Percentiles rank a stretch among this genome's conserved stretches.
Conservation (phyloP, 2,113 vertebrate genomes). For the Peromyscus californicus region DNA sequence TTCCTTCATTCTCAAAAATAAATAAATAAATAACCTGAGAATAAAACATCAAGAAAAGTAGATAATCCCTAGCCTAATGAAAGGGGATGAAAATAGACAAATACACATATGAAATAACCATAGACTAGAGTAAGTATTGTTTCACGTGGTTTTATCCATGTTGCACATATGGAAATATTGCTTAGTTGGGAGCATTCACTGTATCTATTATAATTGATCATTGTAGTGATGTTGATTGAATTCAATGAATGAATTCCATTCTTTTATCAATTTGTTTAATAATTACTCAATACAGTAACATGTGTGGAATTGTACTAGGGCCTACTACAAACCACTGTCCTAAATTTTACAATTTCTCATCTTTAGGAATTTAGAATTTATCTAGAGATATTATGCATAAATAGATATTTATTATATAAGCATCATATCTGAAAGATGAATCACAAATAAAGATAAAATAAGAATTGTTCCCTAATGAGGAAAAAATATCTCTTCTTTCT, state of each 20-base stretch:
- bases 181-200: neutral
- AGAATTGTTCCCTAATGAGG: neutral
- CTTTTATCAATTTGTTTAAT: neutral
- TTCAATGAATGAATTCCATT: neutral
- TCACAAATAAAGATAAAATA: neutral
- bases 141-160: neutral
- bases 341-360: neutral
- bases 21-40: neutral
- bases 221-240: neutral
- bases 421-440: neutral
- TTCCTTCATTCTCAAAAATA: neutral
- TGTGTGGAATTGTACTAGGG: neutral
- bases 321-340: neutral
- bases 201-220: neutral
- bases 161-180: neutral
- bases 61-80: neutral
- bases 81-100: neutral
- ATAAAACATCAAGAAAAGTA: neutral
- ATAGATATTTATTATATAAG: neutral
- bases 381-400: neutral
- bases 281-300: neutral
- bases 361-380: neutral
- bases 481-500: neutral
- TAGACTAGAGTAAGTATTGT: neutral
- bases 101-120: neutral